Conservation (phyloP, 2,888 invertebrate genomes). For the Drosophila melanosoma region DNA sequence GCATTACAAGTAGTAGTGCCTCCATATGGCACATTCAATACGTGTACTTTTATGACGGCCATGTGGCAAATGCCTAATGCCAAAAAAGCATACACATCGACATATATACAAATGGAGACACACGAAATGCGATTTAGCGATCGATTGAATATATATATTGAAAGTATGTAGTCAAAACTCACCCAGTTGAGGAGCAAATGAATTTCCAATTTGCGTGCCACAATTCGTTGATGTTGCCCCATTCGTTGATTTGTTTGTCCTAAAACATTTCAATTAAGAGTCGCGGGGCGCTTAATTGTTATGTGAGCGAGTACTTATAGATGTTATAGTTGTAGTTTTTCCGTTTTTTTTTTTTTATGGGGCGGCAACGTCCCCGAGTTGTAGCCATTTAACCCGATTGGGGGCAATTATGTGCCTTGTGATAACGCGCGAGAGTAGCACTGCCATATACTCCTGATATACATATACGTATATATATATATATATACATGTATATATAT, state of each 20-base stretch:
- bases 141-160: conserved; percentile 1
- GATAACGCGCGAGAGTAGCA: conserved; percentile 58
- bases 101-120: neutral
- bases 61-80: conserved; percentile 64
- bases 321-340: conserved; percentile 18
- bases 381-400: conserved; percentile 78
- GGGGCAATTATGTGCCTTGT: conserved; percentile 75
- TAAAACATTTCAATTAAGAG: conserved; percentile 73
- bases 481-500: neutral
- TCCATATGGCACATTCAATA: conserved; percentile 44
- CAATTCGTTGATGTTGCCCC: conserved; percentile 24
- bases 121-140: neutral
- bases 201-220: conserved; percentile 51
- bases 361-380: conserved; percentile 58
- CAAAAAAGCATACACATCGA: conserved; percentile 33
- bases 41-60: conserved; percentile 64
- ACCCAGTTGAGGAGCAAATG: conserved; percentile 51
- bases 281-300: conserved; percentile 66
- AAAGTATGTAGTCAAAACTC: conserved; percentile 39
- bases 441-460: conserved; percentile 18
- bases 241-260: conserved; percentile 61
- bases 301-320: conserved; percentile 41
- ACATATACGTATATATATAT: neutral
- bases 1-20: conserved; percentile 22
- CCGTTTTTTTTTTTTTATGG: conserved; percentile 28